A percentile compares a stretch with the other conserved stretches of the same genome.
These are phyloP conservation scores for Bombus superbus DNA, from an alignment of 1,140 invertebrate species.

Conservation along the genomic window DNA sequence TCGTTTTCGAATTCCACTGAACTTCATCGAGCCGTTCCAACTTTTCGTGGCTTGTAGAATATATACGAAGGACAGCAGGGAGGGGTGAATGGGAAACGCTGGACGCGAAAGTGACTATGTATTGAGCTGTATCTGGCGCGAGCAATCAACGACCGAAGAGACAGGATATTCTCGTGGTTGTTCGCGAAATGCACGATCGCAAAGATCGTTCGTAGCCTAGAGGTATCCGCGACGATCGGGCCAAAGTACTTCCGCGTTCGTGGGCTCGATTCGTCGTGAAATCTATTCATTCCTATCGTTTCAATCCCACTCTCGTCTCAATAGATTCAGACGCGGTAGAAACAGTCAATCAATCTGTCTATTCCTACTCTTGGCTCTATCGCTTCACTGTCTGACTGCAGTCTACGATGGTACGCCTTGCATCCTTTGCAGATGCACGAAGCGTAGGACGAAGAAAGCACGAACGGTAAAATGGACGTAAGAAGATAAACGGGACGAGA, in stretches of 20 bases:
- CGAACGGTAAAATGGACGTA: conserved; percentile 49
- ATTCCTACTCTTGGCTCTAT: conserved; percentile 8
- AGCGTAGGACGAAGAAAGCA: conserved; percentile 20
- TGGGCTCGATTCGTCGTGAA: conserved; percentile 47
- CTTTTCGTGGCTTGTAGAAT: neutral
- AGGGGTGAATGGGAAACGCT: neutral
- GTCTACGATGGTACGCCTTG: neutral
- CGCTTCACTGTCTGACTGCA: conserved; percentile 17
- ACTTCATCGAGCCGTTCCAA: neutral
- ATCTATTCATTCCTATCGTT: conserved; percentile 18
- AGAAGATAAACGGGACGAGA: conserved; percentile 38
- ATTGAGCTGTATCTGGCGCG: conserved; percentile 1
- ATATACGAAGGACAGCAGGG: too few relatives aligned
- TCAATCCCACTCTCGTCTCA: neutral
- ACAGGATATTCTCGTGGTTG: neutral
- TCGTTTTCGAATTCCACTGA: neutral
- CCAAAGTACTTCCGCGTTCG: conserved; percentile 73
- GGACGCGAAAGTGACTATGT: neutral
- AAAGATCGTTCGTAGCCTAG: conserved; percentile 64
- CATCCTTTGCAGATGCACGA: neutral
- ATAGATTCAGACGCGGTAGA: conserved; percentile 34
- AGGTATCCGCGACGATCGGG: conserved; percentile 73
- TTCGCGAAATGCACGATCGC: conserved; percentile 22
- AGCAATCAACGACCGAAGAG: conserved; percentile 25
- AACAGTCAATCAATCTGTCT: conserved; percentile 49